Evolutionary conservation across 2,888 invertebrate species (phyloP), one percentile per base, ranked within the genome.

Genomic region (Archips crataeganus): DNA sequence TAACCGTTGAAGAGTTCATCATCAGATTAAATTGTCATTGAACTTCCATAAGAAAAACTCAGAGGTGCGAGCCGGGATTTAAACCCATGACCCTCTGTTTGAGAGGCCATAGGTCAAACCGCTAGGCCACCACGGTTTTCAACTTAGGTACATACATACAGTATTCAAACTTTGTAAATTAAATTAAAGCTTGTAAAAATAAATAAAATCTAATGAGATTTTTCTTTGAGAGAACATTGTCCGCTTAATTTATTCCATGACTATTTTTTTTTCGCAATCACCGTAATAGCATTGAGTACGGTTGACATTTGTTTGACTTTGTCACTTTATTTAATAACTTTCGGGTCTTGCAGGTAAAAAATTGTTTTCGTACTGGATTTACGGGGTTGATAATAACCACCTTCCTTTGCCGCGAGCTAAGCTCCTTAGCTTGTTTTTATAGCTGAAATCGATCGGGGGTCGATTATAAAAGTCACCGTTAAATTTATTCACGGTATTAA

Each of bases 401-500:
- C 23, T 54, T 8, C 9, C 42, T n/a, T 13, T 9, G 42, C 61
- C n/a, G 42, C 61, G 34, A 42, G 34, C 34, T 59, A 59, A 59
- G 2, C 42, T 39, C 61, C 34, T 42, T 62, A 15, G 13, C 10
- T 42, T 15, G 39, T 62, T 62, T 15, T 42, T 15, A 42, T 42
- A 61, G 61, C 15, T n/a, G 11, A 39, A 42, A 62, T 62, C 61
- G 42, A 62, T 62, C 15, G 61, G 61, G 15, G 42, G 23, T 42
- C 0, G 39, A 42, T 62, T 42, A 23, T 62, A 42, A 62, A 62
- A 42, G 61, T 42, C 61, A 23, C 61, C 42, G 42, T 42, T 62
- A 23, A 62, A 62, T 62, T 39, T 62, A 62, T 42, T 39, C 42
- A 47, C 3, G 32, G 23, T 34, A 45, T 63, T 47, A 63, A 63